These are phyloP conservation scores for Vulpes vulpes DNA, from an alignment of 2,113 vertebrate species.

Conservation along the genomic window DNA sequence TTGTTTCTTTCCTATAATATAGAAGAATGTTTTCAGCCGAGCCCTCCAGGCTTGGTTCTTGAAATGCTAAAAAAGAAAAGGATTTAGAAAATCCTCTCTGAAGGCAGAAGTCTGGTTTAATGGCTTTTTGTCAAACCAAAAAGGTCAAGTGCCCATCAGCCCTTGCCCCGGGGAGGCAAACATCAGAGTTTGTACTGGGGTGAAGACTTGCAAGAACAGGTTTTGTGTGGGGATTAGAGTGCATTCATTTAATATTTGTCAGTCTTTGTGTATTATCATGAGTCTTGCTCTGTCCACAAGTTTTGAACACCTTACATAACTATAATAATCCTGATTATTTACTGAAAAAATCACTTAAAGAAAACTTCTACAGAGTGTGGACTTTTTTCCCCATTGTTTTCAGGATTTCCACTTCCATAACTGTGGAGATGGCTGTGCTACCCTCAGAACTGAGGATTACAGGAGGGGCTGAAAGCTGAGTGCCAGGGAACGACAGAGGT, in stretches of 20 bases:
- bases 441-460: not conserved
- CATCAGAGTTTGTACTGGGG: not conserved
- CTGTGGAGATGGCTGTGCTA: not conserved
- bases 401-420: not conserved
- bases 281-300: not conserved
- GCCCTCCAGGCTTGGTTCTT: not conserved
- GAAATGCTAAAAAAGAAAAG: constrained; percentile 17
- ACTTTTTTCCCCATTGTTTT: not conserved
- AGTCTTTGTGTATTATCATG: not conserved
- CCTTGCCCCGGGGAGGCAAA: not conserved
- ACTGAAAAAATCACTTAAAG: not conserved
- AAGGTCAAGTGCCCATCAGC: not conserved
- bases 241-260: not conserved
- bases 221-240: not conserved
- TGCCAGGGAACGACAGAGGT: not conserved
- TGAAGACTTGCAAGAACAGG: not conserved
- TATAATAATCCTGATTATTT: not conserved
- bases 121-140: not conserved
- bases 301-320: not conserved
- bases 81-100: constrained; percentile 39
- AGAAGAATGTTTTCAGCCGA: not conserved
- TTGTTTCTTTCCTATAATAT: not conserved
- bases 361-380: not conserved
- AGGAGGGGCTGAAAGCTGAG: not conserved
- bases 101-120: not conserved